phyloP scores from a whole-genome alignment of 2,797 vertebrate species.

The Rallus crepitans region DNA sequence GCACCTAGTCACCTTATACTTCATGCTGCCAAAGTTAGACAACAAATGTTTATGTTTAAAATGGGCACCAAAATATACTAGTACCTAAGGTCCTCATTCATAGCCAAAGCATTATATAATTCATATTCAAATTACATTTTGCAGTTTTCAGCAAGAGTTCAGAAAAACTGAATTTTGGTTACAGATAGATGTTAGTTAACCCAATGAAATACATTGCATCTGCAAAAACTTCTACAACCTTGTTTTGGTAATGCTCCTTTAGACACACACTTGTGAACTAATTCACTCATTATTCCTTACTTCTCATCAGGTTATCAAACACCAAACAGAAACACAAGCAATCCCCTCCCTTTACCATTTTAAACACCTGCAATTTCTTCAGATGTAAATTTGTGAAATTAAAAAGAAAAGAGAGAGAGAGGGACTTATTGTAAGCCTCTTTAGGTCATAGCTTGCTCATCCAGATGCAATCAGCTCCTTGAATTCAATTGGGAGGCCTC shows the following conservation, averaged over 20 bases:
- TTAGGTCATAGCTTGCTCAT: neutral
- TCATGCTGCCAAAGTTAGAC: neutral
- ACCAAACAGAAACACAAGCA: neutral
- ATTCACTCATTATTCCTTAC: conserved; percentile 38
- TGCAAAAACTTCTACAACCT: neutral
- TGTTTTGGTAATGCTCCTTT: conserved; percentile 14
- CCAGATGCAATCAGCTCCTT: neutral
- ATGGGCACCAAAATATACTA: neutral
- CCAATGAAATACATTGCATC: neutral
- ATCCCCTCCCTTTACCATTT: neutral
- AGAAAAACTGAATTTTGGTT: neutral
- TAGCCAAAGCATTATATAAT: neutral
- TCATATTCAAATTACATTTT: neutral
- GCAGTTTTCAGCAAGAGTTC: neutral
- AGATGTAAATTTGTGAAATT: conserved; percentile 6
- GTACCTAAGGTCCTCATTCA: neutral
- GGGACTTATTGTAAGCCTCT: neutral
- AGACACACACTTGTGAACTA: neutral
- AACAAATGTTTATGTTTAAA: neutral
- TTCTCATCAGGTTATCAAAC: neutral
- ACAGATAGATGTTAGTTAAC: neutral
- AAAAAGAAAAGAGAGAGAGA: neutral
- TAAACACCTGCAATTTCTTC: conserved; percentile 5
- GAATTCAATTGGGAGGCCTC: conserved; percentile 6
- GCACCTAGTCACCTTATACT: neutral